Evolutionary conservation across 2,797 vertebrate genomes (phyloP).

Genomic region (Macropus fuliginosus): DNA sequence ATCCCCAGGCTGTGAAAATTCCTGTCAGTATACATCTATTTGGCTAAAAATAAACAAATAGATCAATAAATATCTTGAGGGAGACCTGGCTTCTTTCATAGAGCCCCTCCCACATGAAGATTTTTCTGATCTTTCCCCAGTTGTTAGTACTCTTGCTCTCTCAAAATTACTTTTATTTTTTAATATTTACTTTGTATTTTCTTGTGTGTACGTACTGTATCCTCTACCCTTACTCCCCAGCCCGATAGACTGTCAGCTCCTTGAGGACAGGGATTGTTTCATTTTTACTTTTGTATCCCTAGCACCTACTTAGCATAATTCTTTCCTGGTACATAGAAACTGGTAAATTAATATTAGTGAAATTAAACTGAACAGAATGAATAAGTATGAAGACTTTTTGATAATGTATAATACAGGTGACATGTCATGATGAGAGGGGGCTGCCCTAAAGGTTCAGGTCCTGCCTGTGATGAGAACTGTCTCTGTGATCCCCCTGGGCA

Average conservation of each 20-base stretch:
- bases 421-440: background rate
- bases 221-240: background rate
- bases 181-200: background rate
- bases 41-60: conserved; percentile 13
- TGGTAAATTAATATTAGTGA: background rate
- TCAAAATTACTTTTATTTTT: background rate
- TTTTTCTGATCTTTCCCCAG: background rate
- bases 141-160: background rate
- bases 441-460: background rate
- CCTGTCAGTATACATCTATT: conserved; percentile 38
- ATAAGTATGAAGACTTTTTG: conserved; percentile 26
- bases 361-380: conserved; percentile 13
- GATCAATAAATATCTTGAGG: background rate
- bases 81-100: background rate
- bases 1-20: conserved; percentile 67
- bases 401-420: background rate
- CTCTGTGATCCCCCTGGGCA: background rate
- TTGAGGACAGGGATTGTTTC: background rate
- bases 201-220: background rate
- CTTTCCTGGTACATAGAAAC: background rate
- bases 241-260: background rate
- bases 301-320: background rate
- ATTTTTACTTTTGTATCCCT: background rate
- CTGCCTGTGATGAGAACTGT: background rate
- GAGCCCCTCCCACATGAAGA: background rate